phyloP scores from a whole-genome alignment of 2,113 vertebrate genomes.

The Tychaedon coryphoeus region DNA sequence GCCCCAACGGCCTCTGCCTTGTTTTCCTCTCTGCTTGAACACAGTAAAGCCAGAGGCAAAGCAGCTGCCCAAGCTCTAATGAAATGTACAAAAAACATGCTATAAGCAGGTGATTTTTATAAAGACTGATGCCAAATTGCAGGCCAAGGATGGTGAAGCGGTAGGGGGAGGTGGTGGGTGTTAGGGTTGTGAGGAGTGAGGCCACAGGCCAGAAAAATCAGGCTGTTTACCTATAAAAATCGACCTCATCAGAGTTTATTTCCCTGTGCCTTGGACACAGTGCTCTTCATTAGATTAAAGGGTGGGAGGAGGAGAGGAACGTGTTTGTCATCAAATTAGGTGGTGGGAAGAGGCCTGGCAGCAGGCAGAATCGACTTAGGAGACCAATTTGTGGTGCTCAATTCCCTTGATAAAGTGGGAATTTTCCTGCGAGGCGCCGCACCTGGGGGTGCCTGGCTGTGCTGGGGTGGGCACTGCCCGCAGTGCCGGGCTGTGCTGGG shows the following conservation, averaged over 20 bases:
- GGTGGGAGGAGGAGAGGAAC: conserved; percentile 41
- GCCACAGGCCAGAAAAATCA: not conserved
- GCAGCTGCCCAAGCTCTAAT: not conserved
- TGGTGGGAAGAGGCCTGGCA: conserved; percentile 7
- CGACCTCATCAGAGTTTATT: not conserved
- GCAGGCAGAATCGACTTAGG: conserved; percentile 22
- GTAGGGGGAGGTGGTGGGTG: not conserved
- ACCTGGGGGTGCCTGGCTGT: not conserved
- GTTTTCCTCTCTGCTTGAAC: not conserved
- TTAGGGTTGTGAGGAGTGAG: not conserved
- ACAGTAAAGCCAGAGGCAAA: not conserved
- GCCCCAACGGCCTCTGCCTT: not conserved
- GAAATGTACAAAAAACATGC: not conserved
- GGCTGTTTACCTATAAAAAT: conserved; percentile 48
- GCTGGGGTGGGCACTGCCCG: not conserved
- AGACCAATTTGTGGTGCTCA: conserved; percentile 33
- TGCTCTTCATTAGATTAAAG: conserved; percentile 55
- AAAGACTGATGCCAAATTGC: not conserved
- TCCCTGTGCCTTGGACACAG: not conserved
- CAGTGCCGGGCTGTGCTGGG: no score
- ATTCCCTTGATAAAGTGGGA: conserved; percentile 33
- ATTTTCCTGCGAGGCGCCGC: not conserved
- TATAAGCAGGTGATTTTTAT: not conserved
- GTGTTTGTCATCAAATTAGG: conserved; percentile 60
- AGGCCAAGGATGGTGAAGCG: not conserved